phyloP scores from a whole-genome alignment of 2,113 vertebrate species.

The Tauraco erythrolophus region DNA sequence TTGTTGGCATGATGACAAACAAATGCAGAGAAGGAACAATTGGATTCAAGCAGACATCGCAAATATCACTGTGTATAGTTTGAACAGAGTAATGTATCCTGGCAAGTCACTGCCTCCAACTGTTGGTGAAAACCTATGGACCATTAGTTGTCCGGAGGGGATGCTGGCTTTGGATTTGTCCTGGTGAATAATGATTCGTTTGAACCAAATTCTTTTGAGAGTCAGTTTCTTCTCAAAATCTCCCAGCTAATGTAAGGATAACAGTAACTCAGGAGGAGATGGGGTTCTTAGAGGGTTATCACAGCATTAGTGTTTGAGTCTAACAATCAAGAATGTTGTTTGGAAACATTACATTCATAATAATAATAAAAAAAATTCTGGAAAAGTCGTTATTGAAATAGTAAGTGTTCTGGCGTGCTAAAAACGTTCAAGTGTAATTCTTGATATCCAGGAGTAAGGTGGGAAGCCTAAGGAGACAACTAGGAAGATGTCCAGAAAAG shows the following conservation, averaged over 20 bases:
- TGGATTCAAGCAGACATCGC: slow-evolving; percentile 33
- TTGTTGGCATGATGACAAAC: slow-evolving; percentile 34
- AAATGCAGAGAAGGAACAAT: slow-evolving; percentile 33
- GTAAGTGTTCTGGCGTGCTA: slow-evolving; percentile 37
- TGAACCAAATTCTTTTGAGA: slow-evolving; percentile 25
- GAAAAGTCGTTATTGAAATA: slow-evolving; percentile 67
- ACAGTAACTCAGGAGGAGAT: slow-evolving; percentile 59
- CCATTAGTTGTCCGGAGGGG: slow-evolving; percentile 24
- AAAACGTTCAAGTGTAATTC: slow-evolving; percentile 48
- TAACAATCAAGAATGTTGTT: slow-evolving; percentile 56
- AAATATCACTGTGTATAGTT: neutral
- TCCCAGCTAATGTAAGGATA: slow-evolving; percentile 18
- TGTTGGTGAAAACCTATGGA: slow-evolving; percentile 54
- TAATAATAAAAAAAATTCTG: slow-evolving; percentile 41
- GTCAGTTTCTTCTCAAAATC: slow-evolving; percentile 37
- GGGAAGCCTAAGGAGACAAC: slow-evolving; percentile 32
- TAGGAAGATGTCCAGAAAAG: slow-evolving; percentile 47
- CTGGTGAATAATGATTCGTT: slow-evolving; percentile 8
- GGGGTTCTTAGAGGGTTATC: slow-evolving; percentile 61
- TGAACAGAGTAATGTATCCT: slow-evolving; percentile 11
- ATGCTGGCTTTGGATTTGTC: slow-evolving; percentile 32
- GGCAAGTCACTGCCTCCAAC: slow-evolving; percentile 26
- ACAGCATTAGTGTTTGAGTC: slow-evolving; percentile 38
- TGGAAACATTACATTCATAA: slow-evolving; percentile 56
- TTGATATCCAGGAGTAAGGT: slow-evolving; percentile 47